Base-by-base conservation (phyloP, 2,888 invertebrate genomes). In the Caenorhabditis doughertyi region DNA sequence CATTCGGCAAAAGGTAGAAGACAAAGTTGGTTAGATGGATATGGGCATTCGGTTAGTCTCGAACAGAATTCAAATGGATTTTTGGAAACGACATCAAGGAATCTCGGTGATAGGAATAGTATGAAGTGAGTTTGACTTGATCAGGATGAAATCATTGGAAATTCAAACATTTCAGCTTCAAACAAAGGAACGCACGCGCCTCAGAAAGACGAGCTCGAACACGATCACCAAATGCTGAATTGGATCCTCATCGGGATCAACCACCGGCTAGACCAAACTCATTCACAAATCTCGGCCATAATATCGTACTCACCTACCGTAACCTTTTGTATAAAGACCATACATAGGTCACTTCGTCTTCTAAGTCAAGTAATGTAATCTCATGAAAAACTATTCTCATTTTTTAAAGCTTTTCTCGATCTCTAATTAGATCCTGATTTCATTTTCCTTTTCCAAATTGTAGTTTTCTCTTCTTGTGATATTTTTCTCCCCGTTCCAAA, bases 241-340 rank as follows among this genome's bases (percentile, higher is more conserved):
- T 81, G 9, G 83, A 81, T 27, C 79, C 72, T 8, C 81, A 81
- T 32, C 58, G 56, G 1, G 64, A 68, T 18, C 79, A 72, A 47
- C 80, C 84, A 18, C 89, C 89, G 4, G 87, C 90, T 27, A 77
- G 90, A 7, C 91, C 91, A 8, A 90, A 90, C 68, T 88, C 88
- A 1, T 91, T 91, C 85, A 89, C 90, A 0, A 91, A 91, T 81
- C 88, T 91, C 51, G 90, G 91, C 0, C 90, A 90, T 70, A 91
- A 91, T 70, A 84, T 91, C 35, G 90, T 89, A 2, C 83, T 88
- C n/a, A 88, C 88, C 56, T 88, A 88, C 68, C 77, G 84, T 32
- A 87, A 85, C 18, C 84, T 88, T 16, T 80, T 85, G 67, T 83
- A 85, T 42, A 88, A 85, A 49, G 85, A 86, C 29, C 77, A 72